A percentile compares a stretch with the other conserved stretches of the same genome.
phyloP scores from a whole-genome alignment of 1,140 invertebrate genomes.

The Pomacea maculata region DNA sequence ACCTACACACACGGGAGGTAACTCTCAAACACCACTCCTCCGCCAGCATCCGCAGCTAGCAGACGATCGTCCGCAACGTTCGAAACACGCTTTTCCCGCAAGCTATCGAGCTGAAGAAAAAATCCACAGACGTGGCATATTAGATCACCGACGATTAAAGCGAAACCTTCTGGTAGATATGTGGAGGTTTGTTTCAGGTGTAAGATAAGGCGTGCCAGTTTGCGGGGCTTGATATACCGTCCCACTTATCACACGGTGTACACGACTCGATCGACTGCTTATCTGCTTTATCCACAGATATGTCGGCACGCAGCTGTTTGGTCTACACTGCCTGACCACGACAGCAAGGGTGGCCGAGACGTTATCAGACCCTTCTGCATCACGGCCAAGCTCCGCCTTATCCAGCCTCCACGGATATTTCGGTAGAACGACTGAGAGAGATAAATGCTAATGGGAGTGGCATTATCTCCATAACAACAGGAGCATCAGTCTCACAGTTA shows the following conservation, averaged over 20 bases:
- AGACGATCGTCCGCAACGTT: constrained; percentile 12
- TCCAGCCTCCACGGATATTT: constrained; percentile 18
- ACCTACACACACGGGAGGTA: constrained; percentile 21
- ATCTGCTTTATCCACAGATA: constrained; percentile 23
- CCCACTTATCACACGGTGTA: constrained; percentile 19
- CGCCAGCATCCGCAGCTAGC: constrained; percentile 24
- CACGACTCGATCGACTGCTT: constrained; percentile 11
- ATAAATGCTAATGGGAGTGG: constrained; percentile 12
- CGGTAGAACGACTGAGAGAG: constrained; percentile 13
- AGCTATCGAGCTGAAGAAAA: not conserved
- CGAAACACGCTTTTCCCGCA: not conserved
- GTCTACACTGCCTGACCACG: constrained; percentile 14
- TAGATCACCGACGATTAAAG: not conserved
- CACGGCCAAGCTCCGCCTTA: constrained; percentile 6
- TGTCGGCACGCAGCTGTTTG: constrained; percentile 23
- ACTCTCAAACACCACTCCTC: constrained; percentile 5
- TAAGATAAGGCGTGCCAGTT: constrained; percentile 25
- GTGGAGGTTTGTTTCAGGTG: constrained; percentile 20
- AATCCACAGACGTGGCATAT: not conserved
- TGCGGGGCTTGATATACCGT: constrained; percentile 17
- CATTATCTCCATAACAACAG: constrained; percentile 23
- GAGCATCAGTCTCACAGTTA: not conserved
- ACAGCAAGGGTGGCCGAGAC: constrained; percentile 21
- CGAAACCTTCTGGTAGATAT: not conserved
- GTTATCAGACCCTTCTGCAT: constrained; percentile 17